phyloP scores from a whole-genome alignment of 2,888 invertebrate genomes.

The Eilema griseolum region DNA sequence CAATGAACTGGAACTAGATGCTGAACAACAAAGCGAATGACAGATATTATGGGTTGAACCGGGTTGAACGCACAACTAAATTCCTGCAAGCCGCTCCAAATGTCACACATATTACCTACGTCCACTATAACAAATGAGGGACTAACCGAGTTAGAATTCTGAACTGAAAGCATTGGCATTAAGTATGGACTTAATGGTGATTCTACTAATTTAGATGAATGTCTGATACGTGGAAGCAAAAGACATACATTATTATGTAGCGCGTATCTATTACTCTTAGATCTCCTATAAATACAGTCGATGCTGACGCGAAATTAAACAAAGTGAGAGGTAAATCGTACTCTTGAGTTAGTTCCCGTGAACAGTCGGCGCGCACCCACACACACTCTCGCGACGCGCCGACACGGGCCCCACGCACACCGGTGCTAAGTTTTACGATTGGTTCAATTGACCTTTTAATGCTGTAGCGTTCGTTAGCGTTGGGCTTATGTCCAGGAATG shows the following conservation, averaged over 20 bases:
- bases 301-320: conserved; percentile 2
- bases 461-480: neutral
- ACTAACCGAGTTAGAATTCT: neutral
- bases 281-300: neutral
- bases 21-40: neutral
- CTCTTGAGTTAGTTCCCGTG: neutral
- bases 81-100: neutral
- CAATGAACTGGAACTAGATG: no score
- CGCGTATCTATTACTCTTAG: neutral
- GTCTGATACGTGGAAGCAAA: no score
- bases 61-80: no score
- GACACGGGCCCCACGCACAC: no score
- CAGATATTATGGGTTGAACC: neutral
- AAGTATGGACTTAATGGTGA: neutral
- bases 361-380: neutral
- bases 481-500: neutral
- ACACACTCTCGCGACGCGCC: no score
- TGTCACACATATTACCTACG: neutral
- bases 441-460: conserved; percentile 11
- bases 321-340: conserved; percentile 5
- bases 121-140: neutral
- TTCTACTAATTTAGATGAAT: neutral
- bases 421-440: neutral
- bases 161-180: neutral
- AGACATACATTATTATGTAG: neutral